A percentile compares a stretch with the other conserved stretches of the same genome.
phyloP scores from a whole-genome alignment of 2,888 invertebrate genomes.

The Stenichneumon culpator region DNA sequence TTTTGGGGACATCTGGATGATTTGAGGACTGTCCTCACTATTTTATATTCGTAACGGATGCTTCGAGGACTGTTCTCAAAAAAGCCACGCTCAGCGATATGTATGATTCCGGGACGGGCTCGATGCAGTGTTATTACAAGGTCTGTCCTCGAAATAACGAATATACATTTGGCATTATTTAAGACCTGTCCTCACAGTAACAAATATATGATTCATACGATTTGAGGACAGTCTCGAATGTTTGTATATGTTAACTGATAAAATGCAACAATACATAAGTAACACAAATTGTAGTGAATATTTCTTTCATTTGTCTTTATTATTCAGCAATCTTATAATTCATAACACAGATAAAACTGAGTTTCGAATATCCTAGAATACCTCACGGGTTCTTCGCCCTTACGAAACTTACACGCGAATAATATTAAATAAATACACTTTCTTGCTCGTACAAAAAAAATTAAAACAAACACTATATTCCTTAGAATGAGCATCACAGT shows the following conservation, averaged over 20 bases:
- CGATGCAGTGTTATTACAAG: neutral
- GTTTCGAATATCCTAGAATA: neutral
- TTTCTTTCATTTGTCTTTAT: neutral
- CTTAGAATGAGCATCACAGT: too few relatives aligned
- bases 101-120: neutral
- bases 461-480: too few relatives aligned
- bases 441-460: too few relatives aligned
- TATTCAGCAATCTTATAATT: neutral
- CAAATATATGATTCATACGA: neutral
- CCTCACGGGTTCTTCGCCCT: neutral
- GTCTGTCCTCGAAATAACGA: conserved; percentile 1
- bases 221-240: neutral
- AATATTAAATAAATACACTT: neutral
- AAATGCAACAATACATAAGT: neutral
- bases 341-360: neutral
- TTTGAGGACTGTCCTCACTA: conserved; percentile 6
- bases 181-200: neutral
- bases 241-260: neutral
- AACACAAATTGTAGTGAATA: neutral
- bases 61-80: neutral
- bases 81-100: neutral
- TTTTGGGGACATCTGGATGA: neutral
- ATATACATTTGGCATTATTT: neutral
- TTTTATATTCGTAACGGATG: neutral
- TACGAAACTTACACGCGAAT: conserved; percentile 1